A percentile compares a stretch with the other conserved stretches of the same genome.
phyloP scores from a whole-genome alignment of 2,113 vertebrate species.

The Nanger granti region DNA sequence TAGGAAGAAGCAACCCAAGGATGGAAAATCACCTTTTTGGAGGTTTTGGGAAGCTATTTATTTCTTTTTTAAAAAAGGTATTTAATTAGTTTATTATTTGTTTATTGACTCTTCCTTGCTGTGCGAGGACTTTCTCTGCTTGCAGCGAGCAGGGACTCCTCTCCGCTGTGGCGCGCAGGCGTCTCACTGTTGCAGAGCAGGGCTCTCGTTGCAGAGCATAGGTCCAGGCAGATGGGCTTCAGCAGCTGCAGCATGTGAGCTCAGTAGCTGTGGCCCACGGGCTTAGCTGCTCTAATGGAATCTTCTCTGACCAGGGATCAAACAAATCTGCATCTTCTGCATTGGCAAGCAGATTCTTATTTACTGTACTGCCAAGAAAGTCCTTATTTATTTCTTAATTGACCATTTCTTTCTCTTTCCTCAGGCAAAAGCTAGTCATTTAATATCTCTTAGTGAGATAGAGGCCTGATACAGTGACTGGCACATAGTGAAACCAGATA shows the following conservation, averaged over 20 bases:
- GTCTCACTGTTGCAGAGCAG: too few species aligned
- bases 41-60: neutral
- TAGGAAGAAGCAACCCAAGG: neutral
- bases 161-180: rapidly evolving
- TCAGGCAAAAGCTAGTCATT: slow-evolving; percentile 1
- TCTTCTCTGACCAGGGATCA: neutral
- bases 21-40: neutral
- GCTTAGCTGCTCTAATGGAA: neutral
- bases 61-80: neutral
- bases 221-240: neutral
- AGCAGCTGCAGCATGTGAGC: neutral
- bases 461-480: neutral
- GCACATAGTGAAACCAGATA: neutral
- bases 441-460: neutral
- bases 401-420: neutral
- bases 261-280: neutral
- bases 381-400: neutral
- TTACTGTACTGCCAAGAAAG: neutral
- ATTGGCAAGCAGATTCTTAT: neutral
- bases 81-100: neutral
- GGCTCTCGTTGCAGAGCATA: neutral
- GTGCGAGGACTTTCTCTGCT: neutral
- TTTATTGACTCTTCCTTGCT: neutral
- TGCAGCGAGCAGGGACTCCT: neutral
- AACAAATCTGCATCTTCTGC: neutral